Evolutionary conservation across 2,797 vertebrate genomes (phyloP).

Genomic region (Emys orbicularis): DNA sequence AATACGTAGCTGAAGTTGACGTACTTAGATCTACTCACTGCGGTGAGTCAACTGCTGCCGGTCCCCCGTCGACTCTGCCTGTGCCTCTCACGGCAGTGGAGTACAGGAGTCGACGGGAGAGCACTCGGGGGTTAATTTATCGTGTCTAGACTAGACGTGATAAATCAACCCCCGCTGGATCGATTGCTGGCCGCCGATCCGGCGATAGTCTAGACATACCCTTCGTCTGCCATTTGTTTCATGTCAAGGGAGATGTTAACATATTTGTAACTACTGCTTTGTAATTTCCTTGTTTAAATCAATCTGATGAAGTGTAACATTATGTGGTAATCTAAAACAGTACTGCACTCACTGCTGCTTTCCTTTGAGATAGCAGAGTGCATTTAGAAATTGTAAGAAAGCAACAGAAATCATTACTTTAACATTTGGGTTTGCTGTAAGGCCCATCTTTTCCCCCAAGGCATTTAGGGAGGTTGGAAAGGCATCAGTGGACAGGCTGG

Average conservation of each 20-base stretch:
- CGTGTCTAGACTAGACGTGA: too few relatives aligned
- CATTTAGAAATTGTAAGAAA: neutral
- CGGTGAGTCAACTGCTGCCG: too few relatives aligned
- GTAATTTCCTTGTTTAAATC: neutral
- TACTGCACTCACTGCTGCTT: fast-evolving
- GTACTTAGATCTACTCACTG: too few relatives aligned
- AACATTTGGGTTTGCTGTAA: neutral
- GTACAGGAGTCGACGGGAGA: too few relatives aligned
- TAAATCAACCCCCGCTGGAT: too few relatives aligned
- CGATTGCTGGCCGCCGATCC: too few relatives aligned
- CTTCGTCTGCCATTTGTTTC: neutral
- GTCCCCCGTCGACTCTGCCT: too few relatives aligned
- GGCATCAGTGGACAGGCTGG: neutral
- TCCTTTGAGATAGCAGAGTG: neutral
- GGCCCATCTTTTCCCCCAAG: neutral
- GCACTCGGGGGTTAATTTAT: too few relatives aligned
- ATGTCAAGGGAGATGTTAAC: neutral
- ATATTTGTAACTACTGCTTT: neutral
- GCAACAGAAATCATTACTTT: neutral
- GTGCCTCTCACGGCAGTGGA: too few relatives aligned
- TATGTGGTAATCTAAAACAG: neutral
- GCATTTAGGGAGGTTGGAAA: fast-evolving
- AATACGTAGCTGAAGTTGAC: too few relatives aligned
- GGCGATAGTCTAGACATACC: neutral
- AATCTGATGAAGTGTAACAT: neutral